phyloP scores from a whole-genome alignment of 2,888 invertebrate species.

The Tineola bisselliella region DNA sequence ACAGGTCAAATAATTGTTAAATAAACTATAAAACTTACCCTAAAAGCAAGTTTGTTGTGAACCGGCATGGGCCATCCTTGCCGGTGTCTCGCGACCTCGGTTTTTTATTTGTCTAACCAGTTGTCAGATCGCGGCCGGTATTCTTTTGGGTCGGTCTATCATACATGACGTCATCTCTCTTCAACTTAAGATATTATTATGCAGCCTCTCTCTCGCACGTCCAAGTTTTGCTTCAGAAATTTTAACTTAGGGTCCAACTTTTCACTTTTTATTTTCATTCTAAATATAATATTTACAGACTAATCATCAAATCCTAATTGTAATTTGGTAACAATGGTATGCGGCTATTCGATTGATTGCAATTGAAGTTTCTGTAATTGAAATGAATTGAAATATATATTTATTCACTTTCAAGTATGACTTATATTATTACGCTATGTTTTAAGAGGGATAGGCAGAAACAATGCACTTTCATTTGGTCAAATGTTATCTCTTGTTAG shows the following conservation, averaged over 20 bases:
- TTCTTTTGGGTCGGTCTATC: constrained; percentile 30
- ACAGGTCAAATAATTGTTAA: too few species aligned
- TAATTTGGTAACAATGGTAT: too few species aligned
- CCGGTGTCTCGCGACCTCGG: constrained; percentile 12
- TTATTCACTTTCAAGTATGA: neutral
- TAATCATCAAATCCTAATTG: too few species aligned
- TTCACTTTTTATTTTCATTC: constrained; percentile 14
- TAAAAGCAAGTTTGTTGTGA: neutral
- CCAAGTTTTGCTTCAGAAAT: constrained; percentile 19
- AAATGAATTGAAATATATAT: constrained; percentile 9
- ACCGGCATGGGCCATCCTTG: neutral
- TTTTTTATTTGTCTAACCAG: constrained; percentile 30
- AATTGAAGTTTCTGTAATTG: constrained; percentile 25
- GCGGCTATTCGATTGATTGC: too few species aligned
- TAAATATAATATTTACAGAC: constrained; percentile 21
- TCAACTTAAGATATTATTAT: constrained; percentile 8
- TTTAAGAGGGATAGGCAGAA: neutral
- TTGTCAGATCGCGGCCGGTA: constrained; percentile 22
- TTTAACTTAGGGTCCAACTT: too few species aligned
- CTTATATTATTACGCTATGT: neutral
- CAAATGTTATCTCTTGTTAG: constrained; percentile 19
- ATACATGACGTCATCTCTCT: constrained; percentile 42
- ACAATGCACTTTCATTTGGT: constrained; percentile 25
- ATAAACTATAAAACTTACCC: neutral
- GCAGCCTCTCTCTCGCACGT: constrained; percentile 35